Base-by-base conservation (phyloP, 2,888 invertebrate genomes). In the Macrophya annulata region DNA sequence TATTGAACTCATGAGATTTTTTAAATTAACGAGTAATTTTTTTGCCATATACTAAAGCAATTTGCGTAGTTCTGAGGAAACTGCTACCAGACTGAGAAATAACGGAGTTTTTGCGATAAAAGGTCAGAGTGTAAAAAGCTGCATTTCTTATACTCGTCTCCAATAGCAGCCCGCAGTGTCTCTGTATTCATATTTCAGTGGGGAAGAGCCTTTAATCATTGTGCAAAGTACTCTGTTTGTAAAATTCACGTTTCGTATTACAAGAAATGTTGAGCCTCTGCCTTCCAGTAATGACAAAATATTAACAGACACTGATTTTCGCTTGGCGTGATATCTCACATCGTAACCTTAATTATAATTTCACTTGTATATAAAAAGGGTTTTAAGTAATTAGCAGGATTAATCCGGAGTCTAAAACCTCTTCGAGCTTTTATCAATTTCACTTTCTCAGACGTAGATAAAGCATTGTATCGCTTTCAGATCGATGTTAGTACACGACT, bases 11-110 rank as follows among this genome's bases (percentile, higher is more conserved):
- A 10, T 12, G 25, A 12, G 62, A 2, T 21, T 31, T 12, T 62
- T 62, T 25, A 25, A 62, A 59, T 59, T 10, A 25, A 62, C 62
- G 62, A 62, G 25, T 25, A 55, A 55, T 82, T 74, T 85, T 59
- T 76, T 55, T n/a, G n/a, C 62, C 51, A 21, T 77, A 65, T 76
- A 43, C 84, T 31, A 17, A 17, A 71, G 17, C 71, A 40, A 15
- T 71, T 40, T 17, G 31, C 37, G 37, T 17, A 40, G 9, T 71
- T 71, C 71, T 37, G 25, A 62, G 62, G 25, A 62, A 62, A 25
- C 62, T 62, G 25, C 12, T 62, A 62, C 62, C 62, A 62, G 25
- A 62, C 25, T 62, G 62, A 62, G 62, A 62, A 8, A 71, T 37
- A 71, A 40, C 37, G 40, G 37, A 1, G 31, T 65, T 65, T 65